phyloP scores from a whole-genome alignment of 2,797 vertebrate genomes.

The Harpagifer antarcticus region DNA sequence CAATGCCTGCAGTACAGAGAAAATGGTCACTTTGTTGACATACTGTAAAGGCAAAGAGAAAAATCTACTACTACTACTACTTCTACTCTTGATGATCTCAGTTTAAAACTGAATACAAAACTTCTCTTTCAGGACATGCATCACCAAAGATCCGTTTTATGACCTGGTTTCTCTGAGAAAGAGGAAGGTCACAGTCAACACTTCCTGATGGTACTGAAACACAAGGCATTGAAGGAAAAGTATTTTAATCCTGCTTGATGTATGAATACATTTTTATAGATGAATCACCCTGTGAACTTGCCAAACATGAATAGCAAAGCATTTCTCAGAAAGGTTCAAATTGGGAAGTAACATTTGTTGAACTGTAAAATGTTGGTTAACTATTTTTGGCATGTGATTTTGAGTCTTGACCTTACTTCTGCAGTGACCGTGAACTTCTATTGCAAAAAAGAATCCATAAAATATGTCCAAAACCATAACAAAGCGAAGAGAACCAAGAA shows the following conservation, averaged over 20 bases:
- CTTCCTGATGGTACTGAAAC: slow-evolving; percentile 34
- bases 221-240: background rate
- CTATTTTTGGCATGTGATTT: background rate
- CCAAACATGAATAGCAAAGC: background rate
- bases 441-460: background rate
- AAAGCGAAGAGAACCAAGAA: no score
- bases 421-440: background rate
- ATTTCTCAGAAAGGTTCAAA: slow-evolving; percentile 27
- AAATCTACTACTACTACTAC: no score
- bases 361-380: background rate
- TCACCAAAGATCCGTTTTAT: slow-evolving; percentile 94
- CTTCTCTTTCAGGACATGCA: slow-evolving; percentile 86
- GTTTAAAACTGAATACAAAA: slow-evolving; percentile 5
- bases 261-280: background rate
- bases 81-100: background rate
- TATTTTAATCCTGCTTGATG: background rate
- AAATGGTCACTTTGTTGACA: background rate
- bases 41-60: background rate
- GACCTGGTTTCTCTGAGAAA: slow-evolving; percentile 91
- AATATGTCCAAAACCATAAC: background rate
- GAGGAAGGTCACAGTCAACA: slow-evolving; percentile 86
- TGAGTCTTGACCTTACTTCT: slow-evolving; percentile 3
- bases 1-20: background rate
- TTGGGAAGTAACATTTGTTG: background rate
- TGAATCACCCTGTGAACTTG: background rate